A percentile compares a stretch with the other conserved stretches of the same genome.
phyloP scores from a whole-genome alignment of 1,140 invertebrate genomes.

The Microplitis demolitor region DNA sequence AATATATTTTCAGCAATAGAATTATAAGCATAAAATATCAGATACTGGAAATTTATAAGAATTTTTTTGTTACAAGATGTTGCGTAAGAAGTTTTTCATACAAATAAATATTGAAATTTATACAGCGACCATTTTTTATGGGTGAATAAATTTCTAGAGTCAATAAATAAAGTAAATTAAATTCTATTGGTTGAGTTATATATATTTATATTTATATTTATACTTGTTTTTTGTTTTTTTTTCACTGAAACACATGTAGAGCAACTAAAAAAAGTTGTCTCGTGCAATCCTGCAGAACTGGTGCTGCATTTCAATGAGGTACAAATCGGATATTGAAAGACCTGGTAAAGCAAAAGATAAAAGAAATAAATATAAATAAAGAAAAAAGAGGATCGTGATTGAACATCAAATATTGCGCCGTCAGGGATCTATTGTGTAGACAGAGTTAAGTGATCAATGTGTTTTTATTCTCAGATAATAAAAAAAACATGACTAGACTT shows the following conservation, averaged over 20 bases:
- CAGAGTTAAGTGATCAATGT: too few relatives aligned
- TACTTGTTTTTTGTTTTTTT: constrained; percentile 35
- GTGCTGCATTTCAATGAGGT: constrained; percentile 45
- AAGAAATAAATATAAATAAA: constrained; percentile 23
- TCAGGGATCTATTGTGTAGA: too few relatives aligned
- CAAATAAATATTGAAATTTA: too few relatives aligned
- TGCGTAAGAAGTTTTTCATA: too few relatives aligned
- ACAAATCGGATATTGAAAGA: constrained; percentile 41
- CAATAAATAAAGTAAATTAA: not conserved
- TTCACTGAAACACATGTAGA: constrained; percentile 27
- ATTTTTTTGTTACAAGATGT: too few relatives aligned
- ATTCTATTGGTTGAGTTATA: constrained; percentile 24
- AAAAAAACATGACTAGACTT: too few relatives aligned
- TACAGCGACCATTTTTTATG: too few relatives aligned
- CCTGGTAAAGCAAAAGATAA: not conserved
- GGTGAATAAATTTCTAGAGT: not conserved
- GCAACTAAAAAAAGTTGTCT: not conserved
- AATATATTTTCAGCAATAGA: too few relatives aligned
- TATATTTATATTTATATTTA: constrained; percentile 41
- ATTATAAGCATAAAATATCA: too few relatives aligned
- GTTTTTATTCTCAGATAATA: too few relatives aligned
- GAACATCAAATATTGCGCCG: constrained; percentile 10
- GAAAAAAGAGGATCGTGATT: constrained; percentile 4
- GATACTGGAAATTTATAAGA: too few relatives aligned
- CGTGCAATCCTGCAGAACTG: constrained; percentile 33